Evolutionary conservation across 2,888 invertebrate genomes (phyloP), one percentile per base, ranked within the genome.

Genomic region (Acronicta leporina): DNA sequence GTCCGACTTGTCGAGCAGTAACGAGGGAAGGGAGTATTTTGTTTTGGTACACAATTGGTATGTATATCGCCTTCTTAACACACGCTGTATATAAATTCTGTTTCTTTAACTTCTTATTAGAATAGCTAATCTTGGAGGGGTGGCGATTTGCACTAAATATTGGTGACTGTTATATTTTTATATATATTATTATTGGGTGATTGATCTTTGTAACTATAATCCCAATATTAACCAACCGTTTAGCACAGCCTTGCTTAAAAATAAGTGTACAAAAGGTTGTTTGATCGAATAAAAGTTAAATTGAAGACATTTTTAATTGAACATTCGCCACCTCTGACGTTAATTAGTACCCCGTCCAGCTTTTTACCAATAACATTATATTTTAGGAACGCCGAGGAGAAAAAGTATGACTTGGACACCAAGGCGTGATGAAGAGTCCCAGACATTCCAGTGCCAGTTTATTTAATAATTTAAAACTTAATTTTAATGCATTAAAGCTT

Each of bases 351-450:
- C 73, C 68, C 41, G 57, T 64, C 67, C 68, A 72, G 51, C 63
- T 69, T 69, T 62, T 79, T 68, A 80, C 66, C 43, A 71, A 57
- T 52, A 62, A 41, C 70, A 53, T 68, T 38, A 57, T 48, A 74
- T 92, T 92, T 85, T 92, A 94, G 94, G 92, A 82, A 92, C 62
- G 89, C 90, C 56, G 87, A 89, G 50, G 89, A 91, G 83, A 94
- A 94, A 87, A 93, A 92, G 80, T 93, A 92, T 83, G 90, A 91
- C 72, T 66, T 94, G 81, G 88, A 92, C 75, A 84, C 85, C 60
- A 94, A 92, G 79, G 89, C 87, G 87, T 93, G 88, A 92, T 78
- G 80, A 73, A 77, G 73, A 68, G 38, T 58, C 49, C 47, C 59
- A 64, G 69, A 64, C 67, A 63, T 25, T 50, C 55, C 45, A 55